Evolutionary conservation across 1,140 invertebrate species (phyloP).

Genomic region (Thalassaphorura encarpata): DNA sequence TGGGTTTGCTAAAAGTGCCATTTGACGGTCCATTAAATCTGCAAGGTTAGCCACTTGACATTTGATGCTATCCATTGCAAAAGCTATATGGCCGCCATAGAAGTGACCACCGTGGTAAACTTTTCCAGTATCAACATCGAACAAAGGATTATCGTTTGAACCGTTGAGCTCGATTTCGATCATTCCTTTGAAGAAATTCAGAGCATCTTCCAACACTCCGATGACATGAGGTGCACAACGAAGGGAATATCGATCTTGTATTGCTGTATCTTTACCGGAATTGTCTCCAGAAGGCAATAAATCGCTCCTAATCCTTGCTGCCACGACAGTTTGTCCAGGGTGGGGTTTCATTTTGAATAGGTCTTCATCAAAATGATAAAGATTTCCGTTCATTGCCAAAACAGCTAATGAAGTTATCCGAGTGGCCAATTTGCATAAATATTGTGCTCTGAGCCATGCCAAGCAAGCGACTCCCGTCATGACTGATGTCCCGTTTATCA

Average conservation of each 20-base stretch:
- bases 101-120: constrained; percentile 9
- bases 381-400: constrained; percentile 1
- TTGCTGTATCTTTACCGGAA: background rate
- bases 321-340: constrained; percentile 1
- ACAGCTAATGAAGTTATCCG: constrained; percentile 4
- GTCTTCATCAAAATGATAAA: constrained; percentile 4
- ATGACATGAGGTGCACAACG: constrained; percentile 12
- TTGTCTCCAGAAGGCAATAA: background rate
- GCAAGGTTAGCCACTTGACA: constrained; percentile 4
- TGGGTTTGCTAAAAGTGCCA: constrained; percentile 7
- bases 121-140: background rate
- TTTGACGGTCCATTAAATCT: constrained; percentile 10
- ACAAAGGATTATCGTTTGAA: constrained; percentile 11
- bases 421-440: background rate
- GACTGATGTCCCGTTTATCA: constrained; percentile 9
- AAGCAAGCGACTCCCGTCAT: constrained; percentile 12
- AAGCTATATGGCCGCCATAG: constrained; percentile 13
- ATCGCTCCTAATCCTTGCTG: constrained; percentile 2
- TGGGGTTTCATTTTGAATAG: constrained; percentile 11
- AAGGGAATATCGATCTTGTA: constrained; percentile 12
- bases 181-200: background rate
- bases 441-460: background rate
- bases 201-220: constrained; percentile 4
- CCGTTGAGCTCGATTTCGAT: constrained; percentile 9
- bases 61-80: constrained; percentile 10